These are phyloP conservation scores for Dicyrtomina minuta DNA, from an alignment of 2,888 invertebrate species.

Conservation along the genomic window DNA sequence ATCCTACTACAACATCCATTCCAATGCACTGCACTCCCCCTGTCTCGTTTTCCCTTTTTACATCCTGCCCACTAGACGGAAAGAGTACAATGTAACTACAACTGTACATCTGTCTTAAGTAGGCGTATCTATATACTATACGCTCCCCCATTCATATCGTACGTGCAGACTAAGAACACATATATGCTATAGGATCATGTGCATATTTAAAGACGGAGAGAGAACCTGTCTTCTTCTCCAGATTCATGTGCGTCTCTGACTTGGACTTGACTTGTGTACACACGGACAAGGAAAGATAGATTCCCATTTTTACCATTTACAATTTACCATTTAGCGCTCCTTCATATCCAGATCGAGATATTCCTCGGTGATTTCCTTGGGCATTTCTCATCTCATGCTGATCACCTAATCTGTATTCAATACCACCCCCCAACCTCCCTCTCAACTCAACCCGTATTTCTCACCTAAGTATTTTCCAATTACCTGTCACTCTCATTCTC, in stretches of 20 bases:
- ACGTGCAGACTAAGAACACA: background rate
- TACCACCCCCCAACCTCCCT: conserved; percentile 17
- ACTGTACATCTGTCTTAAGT: too few species aligned
- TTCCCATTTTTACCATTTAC: background rate
- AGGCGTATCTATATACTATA: background rate
- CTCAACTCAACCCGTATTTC: conserved; percentile 22
- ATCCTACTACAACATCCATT: background rate
- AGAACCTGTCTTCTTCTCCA: background rate
- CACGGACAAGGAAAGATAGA: background rate
- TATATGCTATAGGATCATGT: too few species aligned
- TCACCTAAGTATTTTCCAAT: conserved; percentile 37
- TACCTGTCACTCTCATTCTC: conserved; percentile 34
- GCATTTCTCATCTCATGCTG: conserved; percentile 11
- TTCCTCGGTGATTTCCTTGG: conserved; percentile 1
- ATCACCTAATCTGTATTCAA: conserved; percentile 48
- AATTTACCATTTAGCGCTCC: too few species aligned
- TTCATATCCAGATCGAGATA: background rate
- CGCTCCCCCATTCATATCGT: background rate
- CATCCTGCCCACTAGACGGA: background rate
- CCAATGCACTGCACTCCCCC: background rate
- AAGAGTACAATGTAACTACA: background rate
- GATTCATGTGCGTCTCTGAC: background rate
- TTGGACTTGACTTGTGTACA: background rate
- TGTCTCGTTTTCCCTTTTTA: background rate
- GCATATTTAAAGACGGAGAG: conserved; percentile 3